Percentiles rank a stretch among this genome's conserved stretches.
These are phyloP conservation scores for Linurgus olivaceus DNA, from an alignment of 2,797 vertebrate species.

Conservation along the genomic window DNA sequence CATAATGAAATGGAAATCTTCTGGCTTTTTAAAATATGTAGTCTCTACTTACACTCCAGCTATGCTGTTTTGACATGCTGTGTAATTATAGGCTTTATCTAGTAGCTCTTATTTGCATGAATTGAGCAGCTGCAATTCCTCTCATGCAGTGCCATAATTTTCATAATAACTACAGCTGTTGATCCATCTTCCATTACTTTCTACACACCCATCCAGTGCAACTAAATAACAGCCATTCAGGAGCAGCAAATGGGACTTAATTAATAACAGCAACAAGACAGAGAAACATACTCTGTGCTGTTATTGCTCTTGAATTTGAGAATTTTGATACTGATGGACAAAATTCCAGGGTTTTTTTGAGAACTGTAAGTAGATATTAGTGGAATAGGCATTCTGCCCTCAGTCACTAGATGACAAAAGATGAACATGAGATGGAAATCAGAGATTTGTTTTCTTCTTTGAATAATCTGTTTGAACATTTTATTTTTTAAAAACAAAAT, in stretches of 20 bases:
- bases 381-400: neutral
- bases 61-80: conserved; percentile 32
- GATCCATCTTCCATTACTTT: conserved; percentile 28
- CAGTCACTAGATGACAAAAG: neutral
- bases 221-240: conserved; percentile 8
- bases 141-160: conserved; percentile 44
- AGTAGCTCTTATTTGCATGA: conserved; percentile 37
- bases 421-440: neutral
- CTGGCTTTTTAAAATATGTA: neutral
- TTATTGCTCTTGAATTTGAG: neutral
- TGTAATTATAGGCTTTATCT: conserved; percentile 46
- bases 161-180: conserved; percentile 36
- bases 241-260: conserved; percentile 18
- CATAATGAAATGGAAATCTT: conserved; percentile 1
- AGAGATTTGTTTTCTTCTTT: neutral
- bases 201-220: neutral
- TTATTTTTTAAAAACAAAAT: neutral
- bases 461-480: neutral
- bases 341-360: neutral
- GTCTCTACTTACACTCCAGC: neutral
- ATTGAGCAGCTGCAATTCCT: conserved; percentile 44
- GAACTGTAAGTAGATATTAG: neutral
- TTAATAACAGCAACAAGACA: conserved; percentile 40
- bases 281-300: neutral
- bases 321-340: neutral